A percentile compares a stretch with the other conserved stretches of the same genome.
These are phyloP conservation scores for Melanocharis versteri DNA, from an alignment of 2,113 vertebrate species.

Conservation along the genomic window DNA sequence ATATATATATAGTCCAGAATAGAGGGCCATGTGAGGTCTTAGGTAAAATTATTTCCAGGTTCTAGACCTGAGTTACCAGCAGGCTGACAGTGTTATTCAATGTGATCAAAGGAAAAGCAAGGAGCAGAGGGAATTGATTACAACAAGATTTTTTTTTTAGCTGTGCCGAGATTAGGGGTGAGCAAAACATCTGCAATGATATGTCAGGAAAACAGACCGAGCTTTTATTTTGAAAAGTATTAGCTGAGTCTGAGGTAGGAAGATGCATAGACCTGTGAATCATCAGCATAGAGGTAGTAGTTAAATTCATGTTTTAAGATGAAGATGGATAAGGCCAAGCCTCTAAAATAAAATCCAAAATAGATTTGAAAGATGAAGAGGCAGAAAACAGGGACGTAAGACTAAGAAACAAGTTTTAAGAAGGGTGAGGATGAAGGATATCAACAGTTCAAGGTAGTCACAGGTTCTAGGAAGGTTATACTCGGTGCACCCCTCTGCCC, in stretches of 20 bases:
- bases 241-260: neutral
- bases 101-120: neutral
- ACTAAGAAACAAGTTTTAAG: neutral
- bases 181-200: slow-evolving; percentile 6
- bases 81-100: neutral
- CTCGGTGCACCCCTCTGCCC: neutral
- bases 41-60: neutral
- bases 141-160: neutral
- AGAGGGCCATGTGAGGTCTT: neutral
- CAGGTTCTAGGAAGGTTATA: neutral
- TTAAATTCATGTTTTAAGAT: slow-evolving; percentile 30
- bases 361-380: neutral
- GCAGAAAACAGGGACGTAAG: neutral
- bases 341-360: slow-evolving; percentile 6
- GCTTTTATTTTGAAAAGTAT: slow-evolving; percentile 39
- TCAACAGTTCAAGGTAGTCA: neutral
- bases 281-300: slow-evolving; percentile 21
- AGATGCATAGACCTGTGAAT: slow-evolving; percentile 30
- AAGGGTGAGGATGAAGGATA: neutral
- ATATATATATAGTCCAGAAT: neutral
- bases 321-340: slow-evolving; percentile 35
- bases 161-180: neutral
- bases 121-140: neutral
- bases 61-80: neutral
- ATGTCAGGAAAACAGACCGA: neutral